A percentile compares a stretch with the other conserved stretches of the same genome.
Evolutionary conservation across 2,888 invertebrate genomes (phyloP).

Genomic region (Ormyrus pomaceus): DNA sequence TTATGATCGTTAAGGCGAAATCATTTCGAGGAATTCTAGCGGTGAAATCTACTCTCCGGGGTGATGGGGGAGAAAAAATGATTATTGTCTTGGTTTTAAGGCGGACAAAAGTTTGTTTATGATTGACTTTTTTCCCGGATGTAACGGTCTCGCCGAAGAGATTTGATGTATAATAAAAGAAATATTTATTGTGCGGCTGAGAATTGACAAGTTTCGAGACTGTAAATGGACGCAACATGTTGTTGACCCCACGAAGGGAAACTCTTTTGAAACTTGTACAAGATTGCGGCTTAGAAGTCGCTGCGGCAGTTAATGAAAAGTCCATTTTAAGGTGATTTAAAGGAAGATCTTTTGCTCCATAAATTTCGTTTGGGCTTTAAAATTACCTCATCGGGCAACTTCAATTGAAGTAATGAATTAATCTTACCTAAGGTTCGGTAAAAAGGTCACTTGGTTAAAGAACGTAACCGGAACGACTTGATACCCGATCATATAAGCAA

Average conservation of each 20-base stretch:
- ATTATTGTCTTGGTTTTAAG: slow-evolving; percentile 18
- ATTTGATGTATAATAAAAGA: slow-evolving; percentile 4
- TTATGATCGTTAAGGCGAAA: slow-evolving; percentile 12
- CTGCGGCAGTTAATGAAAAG: too few species aligned
- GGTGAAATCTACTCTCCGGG: slow-evolving; percentile 13
- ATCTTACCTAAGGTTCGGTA: too few species aligned
- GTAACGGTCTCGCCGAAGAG: neutral
- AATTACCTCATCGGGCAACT: too few species aligned
- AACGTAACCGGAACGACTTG: neutral
- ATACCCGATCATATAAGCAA: slow-evolving; percentile 14
- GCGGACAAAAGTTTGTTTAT: slow-evolving; percentile 4
- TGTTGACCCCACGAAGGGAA: neutral
- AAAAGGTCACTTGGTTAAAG: neutral
- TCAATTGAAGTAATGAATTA: too few species aligned
- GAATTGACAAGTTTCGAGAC: slow-evolving; percentile 19
- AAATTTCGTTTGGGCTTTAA: too few species aligned
- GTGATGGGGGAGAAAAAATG: slow-evolving; percentile 10
- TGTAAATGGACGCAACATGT: slow-evolving; percentile 22
- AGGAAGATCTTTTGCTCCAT: too few species aligned
- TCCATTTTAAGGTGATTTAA: too few species aligned
- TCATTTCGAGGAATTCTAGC: slow-evolving; percentile 28
- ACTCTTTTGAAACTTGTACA: too few species aligned
- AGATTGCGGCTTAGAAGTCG: too few species aligned
- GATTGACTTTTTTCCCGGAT: slow-evolving; percentile 16
- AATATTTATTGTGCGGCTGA: slow-evolving; percentile 12